phyloP scores from a whole-genome alignment of 2,113 vertebrate species.

The Alligator mississippiensis region DNA sequence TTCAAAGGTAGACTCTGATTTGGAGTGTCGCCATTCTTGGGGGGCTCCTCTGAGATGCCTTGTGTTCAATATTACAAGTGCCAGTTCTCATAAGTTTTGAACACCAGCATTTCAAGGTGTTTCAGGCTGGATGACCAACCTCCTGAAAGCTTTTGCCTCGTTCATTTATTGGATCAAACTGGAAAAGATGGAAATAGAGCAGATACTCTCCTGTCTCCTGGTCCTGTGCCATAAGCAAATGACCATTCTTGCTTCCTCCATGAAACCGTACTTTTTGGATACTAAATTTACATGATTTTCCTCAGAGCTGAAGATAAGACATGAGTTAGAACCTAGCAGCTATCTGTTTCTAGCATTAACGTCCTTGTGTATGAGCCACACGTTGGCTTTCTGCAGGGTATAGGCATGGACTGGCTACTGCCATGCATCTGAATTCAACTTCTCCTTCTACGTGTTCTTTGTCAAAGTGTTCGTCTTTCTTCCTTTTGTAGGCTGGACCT shows the following conservation, averaged over 20 bases:
- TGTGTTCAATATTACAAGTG: neutral
- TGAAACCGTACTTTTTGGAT: neutral
- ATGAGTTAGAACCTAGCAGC: neutral
- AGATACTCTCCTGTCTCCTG: no score
- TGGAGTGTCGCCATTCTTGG: neutral
- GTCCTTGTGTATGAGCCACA: neutral
- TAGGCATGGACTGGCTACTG: neutral
- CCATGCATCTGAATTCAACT: neutral
- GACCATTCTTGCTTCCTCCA: neutral
- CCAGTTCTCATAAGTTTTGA: neutral
- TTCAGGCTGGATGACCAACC: neutral
- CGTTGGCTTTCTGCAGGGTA: neutral
- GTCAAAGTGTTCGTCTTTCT: neutral
- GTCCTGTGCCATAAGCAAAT: neutral
- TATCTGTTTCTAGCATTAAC: neutral
- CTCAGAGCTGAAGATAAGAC: neutral
- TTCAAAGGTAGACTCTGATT: neutral
- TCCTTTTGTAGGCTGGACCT: constrained; percentile 88
- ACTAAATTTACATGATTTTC: neutral
- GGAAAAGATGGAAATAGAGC: neutral
- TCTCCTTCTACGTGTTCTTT: neutral
- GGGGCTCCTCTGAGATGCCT: accelerated
- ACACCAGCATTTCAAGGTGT: neutral
- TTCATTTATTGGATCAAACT: no score
- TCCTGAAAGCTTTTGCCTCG: neutral